These are phyloP conservation scores for Chelonia mydas DNA, from an alignment of 2,797 vertebrate genomes.

Conservation along the genomic window DNA sequence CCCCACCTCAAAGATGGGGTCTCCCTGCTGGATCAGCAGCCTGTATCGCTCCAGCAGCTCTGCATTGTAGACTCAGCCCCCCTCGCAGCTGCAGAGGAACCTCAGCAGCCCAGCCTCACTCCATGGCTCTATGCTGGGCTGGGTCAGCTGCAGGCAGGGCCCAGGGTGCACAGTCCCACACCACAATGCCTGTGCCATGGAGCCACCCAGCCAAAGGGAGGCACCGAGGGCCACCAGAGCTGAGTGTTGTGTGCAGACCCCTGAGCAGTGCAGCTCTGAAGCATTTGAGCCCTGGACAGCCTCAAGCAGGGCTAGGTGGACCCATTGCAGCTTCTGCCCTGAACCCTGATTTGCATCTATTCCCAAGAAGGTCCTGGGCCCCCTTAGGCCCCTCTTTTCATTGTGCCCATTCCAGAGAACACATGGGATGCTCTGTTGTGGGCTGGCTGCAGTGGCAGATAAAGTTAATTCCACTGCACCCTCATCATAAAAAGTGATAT, in stretches of 20 bases:
- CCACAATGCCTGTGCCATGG: background rate
- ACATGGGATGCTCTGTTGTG: background rate
- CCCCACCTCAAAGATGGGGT: background rate
- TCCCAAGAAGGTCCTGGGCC: background rate
- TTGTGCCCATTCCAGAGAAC: background rate
- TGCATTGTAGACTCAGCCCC: background rate
- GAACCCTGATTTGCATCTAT: background rate
- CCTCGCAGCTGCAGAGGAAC: background rate
- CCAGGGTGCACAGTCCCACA: background rate
- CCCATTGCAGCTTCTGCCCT: background rate
- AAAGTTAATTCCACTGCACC: rapidly evolving
- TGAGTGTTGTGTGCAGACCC: background rate
- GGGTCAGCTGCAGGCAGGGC: background rate
- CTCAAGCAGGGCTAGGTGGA: background rate
- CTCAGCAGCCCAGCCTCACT: too few relatives aligned
- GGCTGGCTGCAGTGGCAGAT: background rate
- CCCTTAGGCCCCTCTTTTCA: too few relatives aligned
- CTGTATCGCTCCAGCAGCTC: background rate
- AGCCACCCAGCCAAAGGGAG: background rate
- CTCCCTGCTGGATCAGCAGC: background rate
- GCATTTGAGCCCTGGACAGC: background rate
- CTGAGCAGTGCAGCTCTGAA: background rate
- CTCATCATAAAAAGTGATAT: background rate
- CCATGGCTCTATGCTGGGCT: background rate
- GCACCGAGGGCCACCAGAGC: background rate